Conservation (phyloP, 2,888 invertebrate species). For the Stenchaetothrips biformis region DNA sequence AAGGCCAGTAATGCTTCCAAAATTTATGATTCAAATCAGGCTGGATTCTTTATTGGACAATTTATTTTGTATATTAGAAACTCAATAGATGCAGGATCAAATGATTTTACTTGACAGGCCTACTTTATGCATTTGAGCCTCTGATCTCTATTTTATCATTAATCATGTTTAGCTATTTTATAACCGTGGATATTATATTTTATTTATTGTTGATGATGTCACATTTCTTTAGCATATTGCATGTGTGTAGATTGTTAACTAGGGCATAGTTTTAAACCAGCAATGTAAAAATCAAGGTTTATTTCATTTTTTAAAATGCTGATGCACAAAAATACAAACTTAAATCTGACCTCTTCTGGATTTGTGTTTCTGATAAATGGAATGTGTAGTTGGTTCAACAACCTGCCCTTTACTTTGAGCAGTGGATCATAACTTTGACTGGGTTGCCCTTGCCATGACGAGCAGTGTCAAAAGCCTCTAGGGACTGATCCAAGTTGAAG, state of each 20-base stretch:
- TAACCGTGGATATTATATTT: neutral
- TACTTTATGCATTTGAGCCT: neutral
- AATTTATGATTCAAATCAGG: neutral
- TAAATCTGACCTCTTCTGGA: neutral
- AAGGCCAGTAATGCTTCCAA: neutral
- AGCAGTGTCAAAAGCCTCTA: conserved; percentile 78
- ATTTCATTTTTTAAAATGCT: neutral
- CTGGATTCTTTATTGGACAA: neutral
- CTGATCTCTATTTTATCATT: neutral
- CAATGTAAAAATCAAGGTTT: neutral
- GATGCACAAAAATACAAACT: neutral
- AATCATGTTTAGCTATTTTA: neutral
- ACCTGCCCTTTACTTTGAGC: conserved; percentile 38
- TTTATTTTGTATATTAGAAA: neutral
- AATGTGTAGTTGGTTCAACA: neutral
- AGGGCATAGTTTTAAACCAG: neutral
- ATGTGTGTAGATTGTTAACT: neutral
- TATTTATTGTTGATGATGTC: neutral
- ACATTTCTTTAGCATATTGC: too few relatives aligned
- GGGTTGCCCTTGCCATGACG: conserved; percentile 65
- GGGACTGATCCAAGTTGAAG: conserved; percentile 68
- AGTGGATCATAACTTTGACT: conserved; percentile 87
- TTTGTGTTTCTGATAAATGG: neutral
- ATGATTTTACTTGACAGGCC: neutral
- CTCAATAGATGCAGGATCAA: too few relatives aligned